Conservation (phyloP, 2,113 vertebrate genomes). For the Sapajus apella region DNA sequence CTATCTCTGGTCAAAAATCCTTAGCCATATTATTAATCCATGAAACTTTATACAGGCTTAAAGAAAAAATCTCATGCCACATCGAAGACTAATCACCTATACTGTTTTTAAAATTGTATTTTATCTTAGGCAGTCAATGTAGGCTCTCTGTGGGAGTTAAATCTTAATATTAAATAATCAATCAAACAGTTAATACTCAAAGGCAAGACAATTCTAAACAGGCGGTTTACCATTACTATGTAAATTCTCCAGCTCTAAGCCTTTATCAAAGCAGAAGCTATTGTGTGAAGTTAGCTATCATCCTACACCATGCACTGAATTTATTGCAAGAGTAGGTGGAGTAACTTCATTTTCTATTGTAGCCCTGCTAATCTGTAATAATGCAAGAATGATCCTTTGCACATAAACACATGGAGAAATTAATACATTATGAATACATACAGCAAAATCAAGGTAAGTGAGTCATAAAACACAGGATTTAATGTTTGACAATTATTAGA, state of each 20-base stretch:
- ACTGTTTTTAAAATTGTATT: constrained; percentile 19
- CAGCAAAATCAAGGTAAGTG: constrained; percentile 27
- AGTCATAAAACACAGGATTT: constrained; percentile 27
- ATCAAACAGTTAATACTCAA: constrained; percentile 53
- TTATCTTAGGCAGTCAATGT: neutral
- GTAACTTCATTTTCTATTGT: constrained; percentile 35
- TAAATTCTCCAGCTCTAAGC: constrained; percentile 4
- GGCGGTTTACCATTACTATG: constrained; percentile 11
- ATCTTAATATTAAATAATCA: constrained; percentile 64
- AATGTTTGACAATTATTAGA: constrained; percentile 23
- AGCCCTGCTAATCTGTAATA: constrained; percentile 39
- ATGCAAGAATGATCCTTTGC: neutral
- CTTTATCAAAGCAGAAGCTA: neutral
- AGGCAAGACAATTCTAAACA: constrained; percentile 41
- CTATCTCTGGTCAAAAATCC: neutral
- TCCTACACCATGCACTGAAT: neutral
- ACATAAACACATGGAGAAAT: neutral
- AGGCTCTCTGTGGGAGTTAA: constrained; percentile 6
- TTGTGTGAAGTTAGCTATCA: constrained; percentile 39
- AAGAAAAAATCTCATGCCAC: neutral
- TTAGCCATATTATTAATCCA: neutral
- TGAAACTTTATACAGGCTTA: neutral
- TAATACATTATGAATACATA: constrained; percentile 19
- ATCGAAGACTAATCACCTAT: neutral
- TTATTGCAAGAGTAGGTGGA: constrained; percentile 41